Evolutionary conservation across 2,888 invertebrate genomes (phyloP), one percentile per base, ranked within the genome.

Genomic region (Yponomeuta plumbellus): DNA sequence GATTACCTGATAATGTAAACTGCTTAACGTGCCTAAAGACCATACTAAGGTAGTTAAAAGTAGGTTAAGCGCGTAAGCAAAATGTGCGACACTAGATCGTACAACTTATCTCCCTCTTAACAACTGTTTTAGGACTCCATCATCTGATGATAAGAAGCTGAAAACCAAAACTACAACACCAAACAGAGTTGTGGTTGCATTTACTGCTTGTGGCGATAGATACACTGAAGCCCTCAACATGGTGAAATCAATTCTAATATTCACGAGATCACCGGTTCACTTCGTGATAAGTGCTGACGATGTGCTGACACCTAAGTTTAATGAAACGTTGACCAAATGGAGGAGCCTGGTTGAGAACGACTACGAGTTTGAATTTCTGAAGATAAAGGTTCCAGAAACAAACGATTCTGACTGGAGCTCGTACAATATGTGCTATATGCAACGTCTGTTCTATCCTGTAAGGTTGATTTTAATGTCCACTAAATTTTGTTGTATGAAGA

Each of bases 371-470:
- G 93, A 94, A 78, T 89, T 98, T 13, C 93, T 95, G 72, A 93
- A 94, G 61, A 93, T 98, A 62, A 93, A 93, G 62, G 98, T 97
- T 85, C 98, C 98, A 0, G 88, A 92, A 67, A 92, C 93, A 64
- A 94, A 95, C 77, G 92, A 92, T 61, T 92, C 93, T 8, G 96
- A 96, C 79, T 99, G 98, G 98, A 95, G 94, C 78, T 87, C 99
- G 39, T 99, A 98, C 76, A 97, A 97, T 80, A 97, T 97, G 10
- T 99, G 99, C 92, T 98, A 98, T 66, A 95, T 98, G 10, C 98
- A 98, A 81, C 92, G 98, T 77, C 88, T 99, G 21, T 99, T 99
- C 84, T 92, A 98, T 73, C 98, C 98, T 65, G 98, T 98, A 92
- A 92, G 94, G 8, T 92, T 62, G 26, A 68, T 52, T 26, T 26